phyloP scores from a whole-genome alignment of 2,888 invertebrate species.

The Metellina segmentata region DNA sequence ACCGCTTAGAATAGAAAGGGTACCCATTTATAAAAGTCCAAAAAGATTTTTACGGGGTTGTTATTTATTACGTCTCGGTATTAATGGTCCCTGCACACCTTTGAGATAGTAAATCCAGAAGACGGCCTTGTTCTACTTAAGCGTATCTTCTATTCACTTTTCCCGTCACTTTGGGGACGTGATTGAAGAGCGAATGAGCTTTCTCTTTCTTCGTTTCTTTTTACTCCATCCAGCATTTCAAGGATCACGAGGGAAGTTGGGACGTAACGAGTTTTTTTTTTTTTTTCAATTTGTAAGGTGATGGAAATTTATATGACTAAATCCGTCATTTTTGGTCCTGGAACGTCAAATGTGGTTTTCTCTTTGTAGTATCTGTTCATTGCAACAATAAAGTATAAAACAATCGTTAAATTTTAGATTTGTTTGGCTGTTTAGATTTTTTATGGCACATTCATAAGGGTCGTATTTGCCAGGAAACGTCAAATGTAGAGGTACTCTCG shows the following conservation, averaged over 20 bases:
- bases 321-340: no score
- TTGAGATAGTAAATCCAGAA: neutral
- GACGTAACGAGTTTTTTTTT: neutral
- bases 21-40: neutral
- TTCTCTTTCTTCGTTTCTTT: neutral
- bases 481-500: no score
- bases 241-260: slow-evolving; percentile 2
- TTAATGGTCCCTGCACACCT: neutral
- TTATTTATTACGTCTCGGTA: neutral
- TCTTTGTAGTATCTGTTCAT: no score
- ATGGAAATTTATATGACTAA: no score
- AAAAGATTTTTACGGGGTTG: slow-evolving; percentile 1
- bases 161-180: slow-evolving; percentile 38
- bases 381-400: no score
- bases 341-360: no score
- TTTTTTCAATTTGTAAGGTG: neutral
- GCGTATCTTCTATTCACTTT: slow-evolving; percentile 16
- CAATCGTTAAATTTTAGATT: no score
- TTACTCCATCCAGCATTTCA: slow-evolving; percentile 16
- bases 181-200: slow-evolving; percentile 40
- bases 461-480: no score
- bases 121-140: slow-evolving; percentile 53
- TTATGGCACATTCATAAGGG: no score
- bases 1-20: neutral
- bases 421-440: no score